These are phyloP conservation scores for Cephus runcator DNA, from an alignment of 2,888 invertebrate species.

Conservation along the genomic window DNA sequence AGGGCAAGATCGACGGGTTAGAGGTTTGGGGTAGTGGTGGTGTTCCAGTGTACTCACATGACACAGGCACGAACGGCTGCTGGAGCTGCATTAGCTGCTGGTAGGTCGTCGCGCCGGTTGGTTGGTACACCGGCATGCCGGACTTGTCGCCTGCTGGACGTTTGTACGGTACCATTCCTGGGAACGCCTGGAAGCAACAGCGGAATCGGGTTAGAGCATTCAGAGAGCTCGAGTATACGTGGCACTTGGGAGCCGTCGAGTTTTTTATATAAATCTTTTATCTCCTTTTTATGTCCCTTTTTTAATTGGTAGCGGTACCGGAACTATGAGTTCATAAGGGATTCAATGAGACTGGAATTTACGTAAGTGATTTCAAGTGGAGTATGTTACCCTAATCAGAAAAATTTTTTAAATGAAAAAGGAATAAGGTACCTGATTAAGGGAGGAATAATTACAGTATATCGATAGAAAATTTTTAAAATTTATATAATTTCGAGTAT, in stretches of 20 bases:
- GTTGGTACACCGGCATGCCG: constrained; percentile 95
- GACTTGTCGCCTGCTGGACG: constrained; percentile 97
- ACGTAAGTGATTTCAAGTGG: no score
- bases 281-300: no score
- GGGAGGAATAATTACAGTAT: no score
- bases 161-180: constrained; percentile 95
- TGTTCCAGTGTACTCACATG: constrained; percentile 95
- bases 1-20: constrained; percentile 62
- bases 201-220: not conserved
- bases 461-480: no score
- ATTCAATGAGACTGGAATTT: no score
- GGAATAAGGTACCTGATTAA: no score
- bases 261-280: no score
- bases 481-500: no score
- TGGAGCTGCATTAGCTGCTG: constrained; percentile 95
- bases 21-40: constrained; percentile 70
- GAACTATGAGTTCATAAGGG: no score
- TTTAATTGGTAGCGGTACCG: not conserved
- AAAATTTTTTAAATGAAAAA: no score
- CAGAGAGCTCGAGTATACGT: not conserved
- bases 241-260: no score
- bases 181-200: constrained; percentile 80
- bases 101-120: constrained; percentile 86
- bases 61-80: constrained; percentile 98
- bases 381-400: no score